Evolutionary conservation across 2,797 vertebrate genomes (phyloP).

Genomic region (Anguilla anguilla): DNA sequence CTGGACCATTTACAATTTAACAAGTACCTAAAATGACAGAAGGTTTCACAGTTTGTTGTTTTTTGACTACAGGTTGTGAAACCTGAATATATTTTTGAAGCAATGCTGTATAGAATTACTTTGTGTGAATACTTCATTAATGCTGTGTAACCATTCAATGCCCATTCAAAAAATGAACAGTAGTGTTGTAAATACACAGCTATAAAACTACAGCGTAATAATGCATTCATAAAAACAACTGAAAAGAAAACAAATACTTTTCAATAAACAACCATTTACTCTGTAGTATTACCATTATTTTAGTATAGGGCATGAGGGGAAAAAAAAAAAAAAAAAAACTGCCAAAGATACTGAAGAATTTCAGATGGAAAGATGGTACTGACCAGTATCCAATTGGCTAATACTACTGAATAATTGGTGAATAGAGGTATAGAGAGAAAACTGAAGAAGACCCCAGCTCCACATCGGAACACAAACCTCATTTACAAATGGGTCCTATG

Average conservation of each 20-base stretch:
- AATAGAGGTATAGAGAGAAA: background rate
- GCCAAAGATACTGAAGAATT: background rate
- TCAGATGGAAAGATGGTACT: background rate
- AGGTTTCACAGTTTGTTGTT: background rate
- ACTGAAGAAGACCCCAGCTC: background rate
- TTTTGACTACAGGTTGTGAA: background rate
- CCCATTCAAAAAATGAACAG: background rate
- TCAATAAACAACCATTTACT: background rate
- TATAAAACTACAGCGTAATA: constrained; percentile 3
- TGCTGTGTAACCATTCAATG: background rate
- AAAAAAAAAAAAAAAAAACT: background rate
- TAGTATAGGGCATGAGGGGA: background rate
- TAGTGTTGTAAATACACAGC: background rate
- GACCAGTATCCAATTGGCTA: background rate
- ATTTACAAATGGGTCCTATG: constrained; percentile 4
- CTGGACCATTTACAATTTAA: background rate
- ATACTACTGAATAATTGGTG: background rate
- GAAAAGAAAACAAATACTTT: background rate
- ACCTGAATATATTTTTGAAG: background rate
- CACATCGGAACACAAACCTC: background rate
- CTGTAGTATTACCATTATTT: background rate
- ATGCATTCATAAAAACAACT: background rate
- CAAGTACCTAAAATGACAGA: background rate
- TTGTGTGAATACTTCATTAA: background rate
- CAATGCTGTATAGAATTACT: background rate